Percentiles rank a stretch among this genome's conserved stretches.
Conservation (phyloP, 2,797 vertebrate genomes). For the Garrulus glandarius region DNA sequence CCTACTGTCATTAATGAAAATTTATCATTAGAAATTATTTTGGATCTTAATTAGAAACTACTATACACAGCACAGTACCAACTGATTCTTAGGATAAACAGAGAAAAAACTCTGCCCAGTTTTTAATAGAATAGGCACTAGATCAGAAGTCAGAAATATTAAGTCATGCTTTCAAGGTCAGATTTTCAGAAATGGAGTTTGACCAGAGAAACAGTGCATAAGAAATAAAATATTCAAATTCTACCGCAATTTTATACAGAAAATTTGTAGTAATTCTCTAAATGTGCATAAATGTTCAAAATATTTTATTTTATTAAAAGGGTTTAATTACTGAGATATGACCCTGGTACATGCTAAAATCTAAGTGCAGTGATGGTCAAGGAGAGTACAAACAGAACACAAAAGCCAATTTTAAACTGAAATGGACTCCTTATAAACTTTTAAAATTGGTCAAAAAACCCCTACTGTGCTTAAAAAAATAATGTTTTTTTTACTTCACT, state of each 20-base stretch:
- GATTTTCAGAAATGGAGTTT: conserved; percentile 41
- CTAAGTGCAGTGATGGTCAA: neutral
- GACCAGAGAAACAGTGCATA: neutral
- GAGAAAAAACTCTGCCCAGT: neutral
- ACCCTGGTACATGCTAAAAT: neutral
- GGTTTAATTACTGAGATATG: neutral
- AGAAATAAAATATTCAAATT: conserved; percentile 44
- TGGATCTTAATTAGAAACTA: neutral
- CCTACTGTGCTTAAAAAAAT: neutral
- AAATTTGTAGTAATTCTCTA: neutral
- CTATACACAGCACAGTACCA: neutral
- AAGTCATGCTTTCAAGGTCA: conserved; percentile 21
- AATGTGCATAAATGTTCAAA: neutral
- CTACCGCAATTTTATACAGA: neutral
- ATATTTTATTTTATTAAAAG: neutral
- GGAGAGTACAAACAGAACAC: neutral
- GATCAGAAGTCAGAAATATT: conserved; percentile 23
- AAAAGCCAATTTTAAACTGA: neutral
- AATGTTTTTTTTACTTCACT: neutral
- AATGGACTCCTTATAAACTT: neutral
- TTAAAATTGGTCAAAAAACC: neutral
- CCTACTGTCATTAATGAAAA: neutral
- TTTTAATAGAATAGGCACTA: conserved; percentile 30
- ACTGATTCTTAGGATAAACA: neutral
- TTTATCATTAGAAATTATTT: neutral